phyloP scores from a whole-genome alignment of 2,888 invertebrate genomes.

The Scaptomyza tumidula region DNA sequence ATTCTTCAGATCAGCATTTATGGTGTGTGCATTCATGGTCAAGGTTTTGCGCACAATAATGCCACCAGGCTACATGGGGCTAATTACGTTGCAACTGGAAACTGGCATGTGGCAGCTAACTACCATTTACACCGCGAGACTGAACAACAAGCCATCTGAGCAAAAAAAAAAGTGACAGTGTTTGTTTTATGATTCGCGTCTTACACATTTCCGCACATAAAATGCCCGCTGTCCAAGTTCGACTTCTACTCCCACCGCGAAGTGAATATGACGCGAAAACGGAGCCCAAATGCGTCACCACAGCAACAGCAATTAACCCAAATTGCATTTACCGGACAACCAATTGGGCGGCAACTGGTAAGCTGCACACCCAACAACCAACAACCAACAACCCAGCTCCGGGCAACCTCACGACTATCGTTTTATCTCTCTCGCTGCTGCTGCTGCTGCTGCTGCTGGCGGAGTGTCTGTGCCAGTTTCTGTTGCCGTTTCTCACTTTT shows the following conservation, averaged over 20 bases:
- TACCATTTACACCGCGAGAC: constrained; percentile 24
- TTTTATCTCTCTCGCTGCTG: constrained; percentile 45
- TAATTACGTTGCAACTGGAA: constrained; percentile 46
- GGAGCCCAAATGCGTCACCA: constrained; percentile 51
- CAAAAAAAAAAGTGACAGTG: constrained; percentile 69
- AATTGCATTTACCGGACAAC: constrained; percentile 54
- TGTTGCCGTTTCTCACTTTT: constrained; percentile 34
- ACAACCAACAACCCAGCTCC: constrained; percentile 33
- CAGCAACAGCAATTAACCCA: constrained; percentile 72
- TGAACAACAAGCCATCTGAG: background rate
- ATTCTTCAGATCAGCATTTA: constrained; percentile 61
- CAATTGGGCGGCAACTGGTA: constrained; percentile 52
- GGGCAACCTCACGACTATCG: constrained; percentile 65
- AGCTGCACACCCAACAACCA: constrained; percentile 36
- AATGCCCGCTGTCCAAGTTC: constrained; percentile 46
- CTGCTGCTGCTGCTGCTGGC: constrained; percentile 5
- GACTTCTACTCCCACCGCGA: background rate
- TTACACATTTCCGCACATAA: constrained; percentile 63
- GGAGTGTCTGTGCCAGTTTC: constrained; percentile 60
- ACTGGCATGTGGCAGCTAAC: constrained; percentile 27
- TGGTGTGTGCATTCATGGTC: constrained; percentile 72
- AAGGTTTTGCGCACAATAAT: constrained; percentile 70
- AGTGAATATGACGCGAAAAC: background rate
- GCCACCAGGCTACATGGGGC: constrained; percentile 34
- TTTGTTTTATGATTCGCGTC: constrained; percentile 65